phyloP scores from a whole-genome alignment of 2,888 invertebrate genomes.

The Drosophila engyochracea region DNA sequence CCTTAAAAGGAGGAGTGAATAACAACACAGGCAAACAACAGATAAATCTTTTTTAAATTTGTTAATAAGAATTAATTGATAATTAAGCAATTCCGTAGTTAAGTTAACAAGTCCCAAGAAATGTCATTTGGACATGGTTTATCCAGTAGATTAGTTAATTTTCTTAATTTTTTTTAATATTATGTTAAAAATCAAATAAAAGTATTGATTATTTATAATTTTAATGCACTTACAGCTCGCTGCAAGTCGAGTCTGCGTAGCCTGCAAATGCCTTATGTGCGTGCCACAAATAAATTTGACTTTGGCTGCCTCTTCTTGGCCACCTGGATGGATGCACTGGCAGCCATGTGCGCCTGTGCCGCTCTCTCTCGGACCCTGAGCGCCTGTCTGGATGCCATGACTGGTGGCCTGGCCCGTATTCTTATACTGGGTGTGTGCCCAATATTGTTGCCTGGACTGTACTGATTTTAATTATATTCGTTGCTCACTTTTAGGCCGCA shows the following conservation, averaged over 20 bases:
- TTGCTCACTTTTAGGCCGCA: conserved; percentile 83
- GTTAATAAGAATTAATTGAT: no score
- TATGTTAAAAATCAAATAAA: neutral
- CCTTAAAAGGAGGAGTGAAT: neutral
- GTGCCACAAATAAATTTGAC: conserved; percentile 85
- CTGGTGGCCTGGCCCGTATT: conserved; percentile 86
- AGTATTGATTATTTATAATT: neutral
- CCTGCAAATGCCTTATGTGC: conserved; percentile 85
- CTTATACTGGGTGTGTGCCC: conserved; percentile 85
- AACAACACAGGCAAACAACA: neutral
- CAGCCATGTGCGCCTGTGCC: conserved; percentile 86
- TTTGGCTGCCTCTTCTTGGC: conserved; percentile 86
- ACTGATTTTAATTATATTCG: conserved; percentile 19
- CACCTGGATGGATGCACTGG: conserved; percentile 87
- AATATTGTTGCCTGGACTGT: conserved; percentile 37
- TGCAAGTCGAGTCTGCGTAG: conserved; percentile 84
- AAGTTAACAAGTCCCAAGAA: neutral
- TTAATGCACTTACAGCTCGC: conserved; percentile 66
- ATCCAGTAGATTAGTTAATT: neutral
- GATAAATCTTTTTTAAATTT: neutral
- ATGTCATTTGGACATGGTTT: neutral
- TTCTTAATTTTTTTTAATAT: neutral
- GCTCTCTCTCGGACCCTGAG: conserved; percentile 87
- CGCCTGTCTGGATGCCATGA: conserved; percentile 87
- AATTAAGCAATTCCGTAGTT: neutral